Percentiles rank a stretch among this genome's conserved stretches.
Conservation (phyloP, 2,888 invertebrate species). For the Noctua janthina region DNA sequence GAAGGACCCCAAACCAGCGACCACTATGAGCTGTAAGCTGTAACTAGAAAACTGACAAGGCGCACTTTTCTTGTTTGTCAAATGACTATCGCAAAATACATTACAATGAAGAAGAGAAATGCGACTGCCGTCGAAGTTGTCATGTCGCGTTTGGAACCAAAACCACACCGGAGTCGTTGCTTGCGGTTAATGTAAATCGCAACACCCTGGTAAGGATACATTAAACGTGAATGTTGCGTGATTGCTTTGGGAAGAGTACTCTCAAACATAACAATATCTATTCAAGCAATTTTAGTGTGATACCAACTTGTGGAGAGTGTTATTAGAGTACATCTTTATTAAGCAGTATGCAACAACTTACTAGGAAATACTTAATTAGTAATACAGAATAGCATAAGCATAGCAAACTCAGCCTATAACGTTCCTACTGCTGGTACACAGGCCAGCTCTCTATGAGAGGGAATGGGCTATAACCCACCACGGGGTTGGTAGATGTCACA, state of each 20-base stretch:
- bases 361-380: not conserved
- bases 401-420: too few species aligned
- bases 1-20: not conserved
- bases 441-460: too few species aligned
- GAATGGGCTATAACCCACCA: too few species aligned
- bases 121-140: not conserved
- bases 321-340: not conserved
- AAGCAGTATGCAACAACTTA: not conserved
- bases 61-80: not conserved
- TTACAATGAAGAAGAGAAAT: not conserved
- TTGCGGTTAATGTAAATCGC: not conserved
- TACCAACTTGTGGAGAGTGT: not conserved
- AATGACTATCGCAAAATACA: not conserved
- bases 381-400: not conserved
- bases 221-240: not conserved
- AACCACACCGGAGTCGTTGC: not conserved
- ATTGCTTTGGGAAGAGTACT: not conserved
- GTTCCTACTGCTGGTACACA: too few species aligned
- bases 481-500: too few species aligned
- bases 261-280: not conserved
- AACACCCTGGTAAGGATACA: not conserved
- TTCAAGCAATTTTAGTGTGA: not conserved
- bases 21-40: not conserved
- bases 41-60: too few species aligned
- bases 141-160: not conserved